Evolutionary conservation across 2,888 invertebrate species (phyloP).

Genomic region (Zele albiditarsus): DNA sequence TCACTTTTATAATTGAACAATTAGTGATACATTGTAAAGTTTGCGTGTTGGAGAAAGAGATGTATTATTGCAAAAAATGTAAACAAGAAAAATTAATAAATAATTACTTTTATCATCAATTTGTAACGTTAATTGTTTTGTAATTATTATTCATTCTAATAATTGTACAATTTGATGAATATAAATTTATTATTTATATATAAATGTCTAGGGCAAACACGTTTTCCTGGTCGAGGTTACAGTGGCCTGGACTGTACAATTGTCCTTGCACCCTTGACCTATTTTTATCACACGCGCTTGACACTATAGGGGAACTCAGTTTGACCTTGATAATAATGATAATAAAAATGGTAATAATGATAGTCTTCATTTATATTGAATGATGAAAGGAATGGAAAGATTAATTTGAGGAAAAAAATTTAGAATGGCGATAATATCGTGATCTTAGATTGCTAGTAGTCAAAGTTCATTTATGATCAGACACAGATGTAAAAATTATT

Average conservation of each 20-base stretch:
- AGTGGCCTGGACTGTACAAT: slow-evolving; percentile 57
- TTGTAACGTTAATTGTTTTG: not conserved
- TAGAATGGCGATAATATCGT: too few species aligned
- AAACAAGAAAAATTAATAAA: too few species aligned
- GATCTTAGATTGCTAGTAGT: not conserved
- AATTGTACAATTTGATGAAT: not conserved
- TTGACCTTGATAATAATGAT: slow-evolving; percentile 7
- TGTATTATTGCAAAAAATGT: too few species aligned
- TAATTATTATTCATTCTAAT: not conserved
- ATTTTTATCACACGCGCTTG: slow-evolving; percentile 54
- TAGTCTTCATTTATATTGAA: too few species aligned
- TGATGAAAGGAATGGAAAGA: too few species aligned
- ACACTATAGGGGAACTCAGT: not conserved
- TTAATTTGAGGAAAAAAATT: too few species aligned
- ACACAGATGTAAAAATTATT: not conserved
- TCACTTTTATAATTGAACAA: too few species aligned
- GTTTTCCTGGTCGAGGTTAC: slow-evolving; percentile 26
- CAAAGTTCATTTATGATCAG: not conserved
- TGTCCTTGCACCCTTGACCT: slow-evolving; percentile 70
- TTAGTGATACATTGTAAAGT: too few species aligned
- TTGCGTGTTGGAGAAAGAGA: too few species aligned
- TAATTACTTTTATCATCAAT: too few species aligned
- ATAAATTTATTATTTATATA: not conserved
- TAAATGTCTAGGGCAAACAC: not conserved
- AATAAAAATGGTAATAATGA: not conserved